Percentiles rank a stretch among this genome's conserved stretches.
Evolutionary conservation across 2,888 invertebrate species (phyloP).

Genomic region (Druceiella hillmani): DNA sequence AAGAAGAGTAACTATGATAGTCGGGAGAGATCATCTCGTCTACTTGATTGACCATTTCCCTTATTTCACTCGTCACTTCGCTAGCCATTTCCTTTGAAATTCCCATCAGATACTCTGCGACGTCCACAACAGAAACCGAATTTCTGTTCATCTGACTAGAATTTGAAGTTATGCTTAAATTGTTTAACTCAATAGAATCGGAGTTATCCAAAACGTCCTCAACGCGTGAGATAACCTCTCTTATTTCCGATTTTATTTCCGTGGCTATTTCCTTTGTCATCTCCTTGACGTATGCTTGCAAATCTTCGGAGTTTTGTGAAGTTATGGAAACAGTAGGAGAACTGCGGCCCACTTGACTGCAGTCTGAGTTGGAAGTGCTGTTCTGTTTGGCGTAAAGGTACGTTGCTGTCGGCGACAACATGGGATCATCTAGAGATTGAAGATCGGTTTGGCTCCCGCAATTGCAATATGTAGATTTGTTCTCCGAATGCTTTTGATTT

Average conservation of each 20-base stretch:
- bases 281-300: slow-evolving; percentile 71
- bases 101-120: slow-evolving; percentile 72
- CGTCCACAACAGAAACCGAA: slow-evolving; percentile 69
- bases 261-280: slow-evolving; percentile 74
- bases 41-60: slow-evolving; percentile 68
- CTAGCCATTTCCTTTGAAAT: slow-evolving; percentile 74
- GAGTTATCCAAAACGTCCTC: slow-evolving; percentile 72
- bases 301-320: slow-evolving; percentile 56
- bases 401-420: slow-evolving; percentile 43
- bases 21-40: slow-evolving; percentile 61
- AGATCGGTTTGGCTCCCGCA: slow-evolving; percentile 71
- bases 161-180: slow-evolving; percentile 45
- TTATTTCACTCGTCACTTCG: slow-evolving; percentile 72
- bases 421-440: slow-evolving; percentile 57
- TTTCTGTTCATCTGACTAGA: slow-evolving; percentile 60
- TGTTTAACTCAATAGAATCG: slow-evolving; percentile 52
- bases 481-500: slow-evolving; percentile 41
- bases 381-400: slow-evolving; percentile 45
- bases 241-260: slow-evolving; percentile 75
- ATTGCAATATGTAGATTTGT: slow-evolving; percentile 53
- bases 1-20: slow-evolving; percentile 28
- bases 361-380: slow-evolving; percentile 50
- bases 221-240: slow-evolving; percentile 74
- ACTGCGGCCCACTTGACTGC: slow-evolving; percentile 48
- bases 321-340: slow-evolving; percentile 52